Evolutionary conservation across 2,113 vertebrate species (phyloP).

Genomic region (Gymnobelideus leadbeateri): DNA sequence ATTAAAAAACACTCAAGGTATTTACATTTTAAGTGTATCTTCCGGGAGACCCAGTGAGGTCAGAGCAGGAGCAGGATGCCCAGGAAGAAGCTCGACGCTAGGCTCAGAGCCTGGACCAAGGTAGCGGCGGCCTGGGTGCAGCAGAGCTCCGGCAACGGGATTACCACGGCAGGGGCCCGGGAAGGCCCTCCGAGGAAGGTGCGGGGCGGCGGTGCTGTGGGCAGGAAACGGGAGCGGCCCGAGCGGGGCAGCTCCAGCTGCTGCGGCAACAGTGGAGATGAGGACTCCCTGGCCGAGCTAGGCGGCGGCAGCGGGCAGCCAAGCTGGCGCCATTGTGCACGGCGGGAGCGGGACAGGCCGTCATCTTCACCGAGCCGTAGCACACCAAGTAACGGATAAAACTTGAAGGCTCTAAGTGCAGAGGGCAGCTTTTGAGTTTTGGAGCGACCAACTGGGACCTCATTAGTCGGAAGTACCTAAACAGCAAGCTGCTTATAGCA

Average conservation of each 20-base stretch:
- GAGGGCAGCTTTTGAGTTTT: too few species aligned
- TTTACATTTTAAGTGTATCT: too few species aligned
- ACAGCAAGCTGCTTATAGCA: too few species aligned
- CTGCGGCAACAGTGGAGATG: constrained; percentile 78
- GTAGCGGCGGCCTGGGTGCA: constrained; percentile 80
- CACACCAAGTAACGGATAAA: constrained; percentile 94
- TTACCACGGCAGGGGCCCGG: constrained; percentile 39
- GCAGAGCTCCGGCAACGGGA: constrained; percentile 81
- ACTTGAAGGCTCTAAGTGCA: too few species aligned
- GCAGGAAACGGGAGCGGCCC: constrained; percentile 76
- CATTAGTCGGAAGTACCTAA: too few species aligned
- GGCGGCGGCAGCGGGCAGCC: constrained; percentile 61
- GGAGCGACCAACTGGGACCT: too few species aligned
- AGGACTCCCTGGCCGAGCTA: constrained; percentile 74
- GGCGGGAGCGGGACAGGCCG: constrained; percentile 63
- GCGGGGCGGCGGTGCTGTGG: constrained; percentile 70
- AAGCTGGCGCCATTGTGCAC: constrained; percentile 59
- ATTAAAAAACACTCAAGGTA: too few species aligned
- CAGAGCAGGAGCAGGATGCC: constrained; percentile 79
- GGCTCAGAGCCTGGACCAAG: constrained; percentile 77
- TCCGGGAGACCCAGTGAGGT: constrained; percentile 36
- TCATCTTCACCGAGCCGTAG: constrained; percentile 87
- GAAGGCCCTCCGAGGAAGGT: constrained; percentile 58
- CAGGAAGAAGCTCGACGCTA: constrained; percentile 81
- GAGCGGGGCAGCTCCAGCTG: constrained; percentile 76